Base-by-base conservation (phyloP, 2,888 invertebrate species). In the Pandemis corylana region DNA sequence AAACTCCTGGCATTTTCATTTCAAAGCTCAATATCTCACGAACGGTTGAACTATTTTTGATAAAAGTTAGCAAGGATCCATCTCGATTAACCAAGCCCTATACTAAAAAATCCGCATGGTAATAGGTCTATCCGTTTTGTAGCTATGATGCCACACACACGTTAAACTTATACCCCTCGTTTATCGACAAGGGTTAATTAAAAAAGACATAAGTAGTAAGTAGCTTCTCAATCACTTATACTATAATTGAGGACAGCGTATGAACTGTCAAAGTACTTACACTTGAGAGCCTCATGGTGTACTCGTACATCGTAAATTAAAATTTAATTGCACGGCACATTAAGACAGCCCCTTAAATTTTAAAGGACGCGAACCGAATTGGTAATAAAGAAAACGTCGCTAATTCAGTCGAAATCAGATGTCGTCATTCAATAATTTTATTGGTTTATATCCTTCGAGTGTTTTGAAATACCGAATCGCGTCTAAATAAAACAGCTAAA, bases 261-360 rank as follows among this genome's bases (percentile, higher is more conserved):
- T 66, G 70, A 2, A 28, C 28, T 28, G 70, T 70, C 10, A 13
- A 36, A 49, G 41, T 65, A 36, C 28, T 36, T 36, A 68, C 41
- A 42, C 46, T 73, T 61, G 49, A 69, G 46, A 65, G 66, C 67
- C 62, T 63, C 53, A 46, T 28, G 36, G 36, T 28, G 66, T 71
- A n/a, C 41, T 36, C 28, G 28, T 36, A 36, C 28, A 70, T 53
- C 75, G 70, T 75, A 75, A 75, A 75, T 75, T 71, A 66, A 13
- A 75, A 71, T 71, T 70, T 75, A 53, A 75, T 67, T 62, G 46
- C 75, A 56, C 62, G 20, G 67, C 66, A 53, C 62, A 44, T 51
- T 70, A 70, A 70, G 71, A 75, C 70, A 51, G n/a, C 10, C 28
- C 10, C 66, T 75, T 53, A 62, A 70, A 75, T 62, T 70, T 70